These are phyloP conservation scores for Decapterus maruadsi DNA, from an alignment of 2,797 vertebrate genomes.

Conservation along the genomic window DNA sequence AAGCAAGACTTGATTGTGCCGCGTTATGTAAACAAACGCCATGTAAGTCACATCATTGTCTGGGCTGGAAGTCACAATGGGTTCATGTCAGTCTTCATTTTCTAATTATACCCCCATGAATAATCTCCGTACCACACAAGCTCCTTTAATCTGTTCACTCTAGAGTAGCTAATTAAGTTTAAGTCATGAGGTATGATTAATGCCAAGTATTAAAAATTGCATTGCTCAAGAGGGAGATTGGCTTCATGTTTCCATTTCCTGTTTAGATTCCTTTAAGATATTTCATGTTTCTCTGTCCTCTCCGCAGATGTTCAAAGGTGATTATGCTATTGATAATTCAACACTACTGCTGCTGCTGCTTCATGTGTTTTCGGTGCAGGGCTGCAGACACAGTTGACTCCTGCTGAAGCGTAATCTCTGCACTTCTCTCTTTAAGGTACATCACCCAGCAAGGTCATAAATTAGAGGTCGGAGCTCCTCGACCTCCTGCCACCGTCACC, in stretches of 20 bases:
- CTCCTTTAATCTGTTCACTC: slow-evolving; percentile 38
- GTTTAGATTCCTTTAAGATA: slow-evolving; percentile 8
- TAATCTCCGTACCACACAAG: slow-evolving; percentile 47
- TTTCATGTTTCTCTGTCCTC: background rate
- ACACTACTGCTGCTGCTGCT: background rate
- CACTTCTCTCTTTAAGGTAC: slow-evolving; percentile 78
- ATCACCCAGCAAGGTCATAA: slow-evolving; percentile 90
- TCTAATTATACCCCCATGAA: slow-evolving; percentile 68
- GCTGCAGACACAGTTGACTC: slow-evolving; percentile 10
- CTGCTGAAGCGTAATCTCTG: slow-evolving; percentile 17
- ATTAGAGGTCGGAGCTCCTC: slow-evolving; percentile 86
- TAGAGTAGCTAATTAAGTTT: slow-evolving; percentile 37
- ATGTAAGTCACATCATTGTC: slow-evolving; percentile 31
- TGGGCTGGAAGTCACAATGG: slow-evolving; percentile 35
- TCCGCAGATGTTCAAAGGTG: slow-evolving; percentile 20
- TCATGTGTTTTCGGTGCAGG: slow-evolving; percentile 7
- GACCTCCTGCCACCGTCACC: slow-evolving; percentile 89
- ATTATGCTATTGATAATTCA: slow-evolving; percentile 15
- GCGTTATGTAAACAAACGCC: slow-evolving; percentile 44
- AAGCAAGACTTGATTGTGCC: slow-evolving; percentile 2
- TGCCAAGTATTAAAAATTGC: background rate
- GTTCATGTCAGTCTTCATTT: slow-evolving; percentile 66
- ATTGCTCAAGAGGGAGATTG: slow-evolving; percentile 7
- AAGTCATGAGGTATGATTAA: slow-evolving; percentile 31
- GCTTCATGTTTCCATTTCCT: background rate